Evolutionary conservation across 1,140 invertebrate genomes (phyloP).

Genomic region (Anadara kagoshimensis): DNA sequence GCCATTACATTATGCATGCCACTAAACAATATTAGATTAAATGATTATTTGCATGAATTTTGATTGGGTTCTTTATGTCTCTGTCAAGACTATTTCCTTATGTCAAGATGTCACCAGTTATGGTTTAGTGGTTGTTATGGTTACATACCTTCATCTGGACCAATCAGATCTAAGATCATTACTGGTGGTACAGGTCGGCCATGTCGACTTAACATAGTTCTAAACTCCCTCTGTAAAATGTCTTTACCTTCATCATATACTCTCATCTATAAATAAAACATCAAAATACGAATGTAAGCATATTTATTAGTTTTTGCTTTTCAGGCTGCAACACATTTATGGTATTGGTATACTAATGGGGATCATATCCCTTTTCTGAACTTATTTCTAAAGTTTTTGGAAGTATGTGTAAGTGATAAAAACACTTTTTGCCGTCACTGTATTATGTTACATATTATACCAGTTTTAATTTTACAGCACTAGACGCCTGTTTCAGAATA

Average conservation of each 20-base stretch:
- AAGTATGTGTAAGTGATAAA: no score
- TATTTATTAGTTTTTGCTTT: no score
- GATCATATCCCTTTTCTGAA: no score
- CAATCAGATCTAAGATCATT: constrained; percentile 88
- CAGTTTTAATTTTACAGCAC: no score
- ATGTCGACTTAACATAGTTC: constrained; percentile 88
- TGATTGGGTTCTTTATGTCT: not conserved
- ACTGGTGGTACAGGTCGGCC: constrained; percentile 90
- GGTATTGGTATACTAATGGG: no score
- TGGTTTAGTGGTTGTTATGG: not conserved
- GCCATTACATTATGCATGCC: no score
- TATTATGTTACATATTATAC: no score
- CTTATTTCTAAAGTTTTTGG: no score
- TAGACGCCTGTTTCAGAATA: no score
- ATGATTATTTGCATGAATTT: not conserved
- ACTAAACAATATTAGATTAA: not conserved
- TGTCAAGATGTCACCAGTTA: not conserved
- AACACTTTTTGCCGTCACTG: no score
- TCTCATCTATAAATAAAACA: constrained; percentile 76
- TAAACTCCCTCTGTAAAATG: constrained; percentile 89
- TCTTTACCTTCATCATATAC: constrained; percentile 84
- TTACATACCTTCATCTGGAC: constrained; percentile 85
- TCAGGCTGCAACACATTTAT: not conserved
- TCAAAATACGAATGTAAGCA: no score
- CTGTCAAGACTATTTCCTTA: not conserved